phyloP scores from a whole-genome alignment of 2,888 invertebrate genomes.

The Coleophora flavipennella region DNA sequence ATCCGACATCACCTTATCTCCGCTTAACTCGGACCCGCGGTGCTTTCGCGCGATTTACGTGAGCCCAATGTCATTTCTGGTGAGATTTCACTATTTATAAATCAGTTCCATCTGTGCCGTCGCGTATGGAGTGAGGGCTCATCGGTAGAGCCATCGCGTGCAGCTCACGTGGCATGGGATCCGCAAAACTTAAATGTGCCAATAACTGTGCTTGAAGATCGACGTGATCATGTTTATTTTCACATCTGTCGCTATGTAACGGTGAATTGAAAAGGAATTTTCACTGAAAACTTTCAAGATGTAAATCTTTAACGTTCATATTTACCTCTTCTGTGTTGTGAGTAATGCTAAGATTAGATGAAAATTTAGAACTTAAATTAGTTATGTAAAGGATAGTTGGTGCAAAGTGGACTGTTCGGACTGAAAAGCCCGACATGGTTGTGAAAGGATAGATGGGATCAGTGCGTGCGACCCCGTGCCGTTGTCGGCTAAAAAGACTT shows the following conservation, averaged over 20 bases:
- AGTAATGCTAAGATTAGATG: slow-evolving; percentile 46
- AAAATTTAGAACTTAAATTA: too few species aligned
- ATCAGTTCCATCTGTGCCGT: slow-evolving; percentile 41
- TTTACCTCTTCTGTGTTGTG: slow-evolving; percentile 72
- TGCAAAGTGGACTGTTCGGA: slow-evolving; percentile 26
- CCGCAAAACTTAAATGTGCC: slow-evolving; percentile 49
- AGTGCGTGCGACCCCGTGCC: slow-evolving; percentile 31
- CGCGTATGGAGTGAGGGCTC: slow-evolving; percentile 45
- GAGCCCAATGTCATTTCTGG: slow-evolving; percentile 38
- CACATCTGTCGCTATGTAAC: slow-evolving; percentile 33
- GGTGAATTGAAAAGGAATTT: slow-evolving; percentile 40
- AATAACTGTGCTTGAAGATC: slow-evolving; percentile 41
- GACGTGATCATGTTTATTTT: slow-evolving; percentile 32
- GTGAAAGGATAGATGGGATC: slow-evolving; percentile 44
- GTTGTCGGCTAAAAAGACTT: slow-evolving; percentile 31
- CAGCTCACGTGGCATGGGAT: slow-evolving; percentile 41
- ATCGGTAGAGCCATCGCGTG: slow-evolving; percentile 27
- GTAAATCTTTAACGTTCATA: slow-evolving; percentile 53
- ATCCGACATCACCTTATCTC: slow-evolving; percentile 58
- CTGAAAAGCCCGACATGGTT: slow-evolving; percentile 43
- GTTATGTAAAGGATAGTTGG: slow-evolving; percentile 47
- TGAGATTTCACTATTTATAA: slow-evolving; percentile 62
- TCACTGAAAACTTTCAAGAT: slow-evolving; percentile 26
- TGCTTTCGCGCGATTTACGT: slow-evolving; percentile 35
- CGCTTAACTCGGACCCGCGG: slow-evolving; percentile 41